Conservation (phyloP, 2,113 vertebrate species). For the Boulengeromyrus knoepffleri region DNA sequence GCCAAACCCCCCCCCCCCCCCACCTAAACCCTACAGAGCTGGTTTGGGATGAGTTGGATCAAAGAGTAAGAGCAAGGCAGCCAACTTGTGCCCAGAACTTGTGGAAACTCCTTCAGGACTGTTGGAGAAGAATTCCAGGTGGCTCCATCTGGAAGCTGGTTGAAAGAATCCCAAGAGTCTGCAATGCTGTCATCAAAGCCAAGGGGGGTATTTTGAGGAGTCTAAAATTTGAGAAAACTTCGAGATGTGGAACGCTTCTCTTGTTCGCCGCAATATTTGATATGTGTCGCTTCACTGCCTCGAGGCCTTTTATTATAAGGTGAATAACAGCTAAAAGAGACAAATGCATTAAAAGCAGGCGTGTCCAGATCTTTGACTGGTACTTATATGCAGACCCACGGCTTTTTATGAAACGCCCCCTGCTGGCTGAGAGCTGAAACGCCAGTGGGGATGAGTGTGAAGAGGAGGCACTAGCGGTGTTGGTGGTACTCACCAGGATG, state of each 20-base stretch:
- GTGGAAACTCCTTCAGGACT: neutral
- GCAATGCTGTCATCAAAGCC: neutral
- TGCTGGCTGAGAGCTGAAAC: neutral
- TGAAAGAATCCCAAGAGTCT: neutral
- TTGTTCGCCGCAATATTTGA: neutral
- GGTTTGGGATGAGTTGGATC: neutral
- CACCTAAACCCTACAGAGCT: neutral
- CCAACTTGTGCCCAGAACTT: neutral
- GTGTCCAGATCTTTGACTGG: neutral
- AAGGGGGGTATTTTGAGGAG: neutral
- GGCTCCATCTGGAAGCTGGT: neutral
- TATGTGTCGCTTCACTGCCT: neutral
- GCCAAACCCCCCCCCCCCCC: too few relatives aligned
- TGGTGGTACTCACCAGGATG: constrained; percentile 69
- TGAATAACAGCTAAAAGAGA: neutral
- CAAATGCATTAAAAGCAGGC: neutral
- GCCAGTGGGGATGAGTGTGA: neutral
- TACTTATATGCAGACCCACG: neutral
- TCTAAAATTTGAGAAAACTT: neutral
- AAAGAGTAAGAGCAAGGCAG: neutral
- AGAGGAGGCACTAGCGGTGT: neutral
- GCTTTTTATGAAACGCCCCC: neutral
- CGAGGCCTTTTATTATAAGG: neutral
- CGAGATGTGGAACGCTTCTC: neutral
- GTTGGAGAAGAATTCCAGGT: neutral